phyloP scores from a whole-genome alignment of 2,113 vertebrate genomes.

The Crocuta crocuta region DNA sequence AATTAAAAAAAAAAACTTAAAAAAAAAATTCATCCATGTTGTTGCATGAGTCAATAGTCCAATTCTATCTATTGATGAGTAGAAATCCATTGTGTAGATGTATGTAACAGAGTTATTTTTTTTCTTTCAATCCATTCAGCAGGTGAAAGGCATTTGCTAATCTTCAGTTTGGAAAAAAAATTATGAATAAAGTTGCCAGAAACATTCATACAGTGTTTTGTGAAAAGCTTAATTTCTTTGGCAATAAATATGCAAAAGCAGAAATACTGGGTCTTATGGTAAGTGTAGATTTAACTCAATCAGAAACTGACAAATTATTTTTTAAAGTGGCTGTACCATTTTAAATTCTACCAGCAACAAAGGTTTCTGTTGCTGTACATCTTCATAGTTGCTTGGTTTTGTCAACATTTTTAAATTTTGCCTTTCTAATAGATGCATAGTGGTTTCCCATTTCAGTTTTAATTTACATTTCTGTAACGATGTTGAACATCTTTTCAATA shows the following conservation, averaged over 20 bases:
- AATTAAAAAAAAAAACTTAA: too few relatives aligned
- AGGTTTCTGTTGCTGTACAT: not conserved
- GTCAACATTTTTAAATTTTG: not conserved
- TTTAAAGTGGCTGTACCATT: not conserved
- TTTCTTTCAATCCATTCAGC: not conserved
- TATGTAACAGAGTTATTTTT: not conserved
- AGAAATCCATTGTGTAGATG: not conserved
- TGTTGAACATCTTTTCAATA: not conserved
- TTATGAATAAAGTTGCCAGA: not conserved
- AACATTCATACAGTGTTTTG: not conserved
- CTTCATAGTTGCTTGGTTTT: not conserved
- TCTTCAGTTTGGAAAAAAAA: not conserved
- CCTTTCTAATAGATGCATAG: not conserved
- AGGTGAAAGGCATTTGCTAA: not conserved
- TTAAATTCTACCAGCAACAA: not conserved
- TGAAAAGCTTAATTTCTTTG: not conserved
- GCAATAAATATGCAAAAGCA: not conserved
- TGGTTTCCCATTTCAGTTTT: not conserved
- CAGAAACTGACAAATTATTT: not conserved
- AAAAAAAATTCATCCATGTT: not conserved
- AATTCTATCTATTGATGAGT: not conserved
- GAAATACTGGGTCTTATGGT: not conserved
- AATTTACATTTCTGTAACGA: not conserved
- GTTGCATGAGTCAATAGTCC: not conserved
- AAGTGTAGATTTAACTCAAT: not conserved